These are phyloP conservation scores for Charanyca ferruginea DNA, from an alignment of 2,888 invertebrate genomes.

Conservation along the genomic window DNA sequence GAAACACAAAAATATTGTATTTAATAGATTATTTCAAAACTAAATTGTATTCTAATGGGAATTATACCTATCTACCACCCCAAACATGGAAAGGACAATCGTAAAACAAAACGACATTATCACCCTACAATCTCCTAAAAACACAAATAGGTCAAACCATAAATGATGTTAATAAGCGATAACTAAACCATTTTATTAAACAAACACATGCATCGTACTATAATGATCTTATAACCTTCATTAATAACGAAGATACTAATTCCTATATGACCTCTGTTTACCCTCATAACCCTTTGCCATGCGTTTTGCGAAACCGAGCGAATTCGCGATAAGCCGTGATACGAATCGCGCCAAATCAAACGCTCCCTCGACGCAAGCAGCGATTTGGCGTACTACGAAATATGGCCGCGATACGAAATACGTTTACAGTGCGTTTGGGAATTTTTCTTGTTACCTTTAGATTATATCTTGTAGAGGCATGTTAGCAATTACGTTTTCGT, in stretches of 20 bases:
- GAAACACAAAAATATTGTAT: no score
- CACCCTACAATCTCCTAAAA: slow-evolving; percentile 19
- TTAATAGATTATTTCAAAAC: no score
- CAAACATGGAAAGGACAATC: background rate
- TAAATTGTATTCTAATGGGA: no score
- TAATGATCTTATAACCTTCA: slow-evolving; percentile 53
- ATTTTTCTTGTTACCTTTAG: slow-evolving; percentile 72
- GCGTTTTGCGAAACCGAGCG: slow-evolving; percentile 43
- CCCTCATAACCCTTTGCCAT: slow-evolving; percentile 53
- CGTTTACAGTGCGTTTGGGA: slow-evolving; percentile 83
- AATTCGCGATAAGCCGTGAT: slow-evolving; percentile 72
- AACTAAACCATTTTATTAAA: slow-evolving; percentile 52
- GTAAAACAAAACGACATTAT: slow-evolving; percentile 30
- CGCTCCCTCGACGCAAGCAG: slow-evolving; percentile 80
- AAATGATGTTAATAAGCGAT: slow-evolving; percentile 43
- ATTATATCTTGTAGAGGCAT: slow-evolving; percentile 60
- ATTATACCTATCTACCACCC: background rate
- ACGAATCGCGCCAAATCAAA: slow-evolving; percentile 83
- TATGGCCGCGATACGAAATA: slow-evolving; percentile 78
- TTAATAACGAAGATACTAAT: slow-evolving; percentile 61
- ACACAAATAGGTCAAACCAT: slow-evolving; percentile 41
- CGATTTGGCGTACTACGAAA: slow-evolving; percentile 79
- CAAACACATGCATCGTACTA: slow-evolving; percentile 43
- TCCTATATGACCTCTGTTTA: slow-evolving; percentile 61
- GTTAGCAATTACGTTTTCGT: slow-evolving; percentile 65